phyloP scores from a whole-genome alignment of 2,113 vertebrate species.

The Callipepla californica region DNA sequence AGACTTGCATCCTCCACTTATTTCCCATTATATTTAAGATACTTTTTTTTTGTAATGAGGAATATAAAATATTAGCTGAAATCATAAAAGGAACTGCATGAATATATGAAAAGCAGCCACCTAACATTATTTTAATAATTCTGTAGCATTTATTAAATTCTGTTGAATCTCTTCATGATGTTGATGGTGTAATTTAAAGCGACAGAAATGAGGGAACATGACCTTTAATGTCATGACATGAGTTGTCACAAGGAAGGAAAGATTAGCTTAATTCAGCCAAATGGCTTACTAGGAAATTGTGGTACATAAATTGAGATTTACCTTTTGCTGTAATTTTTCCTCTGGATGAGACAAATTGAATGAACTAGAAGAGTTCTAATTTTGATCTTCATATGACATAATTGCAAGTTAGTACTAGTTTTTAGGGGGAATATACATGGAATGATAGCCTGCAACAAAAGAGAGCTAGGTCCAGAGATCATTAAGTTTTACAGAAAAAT shows the following conservation, averaged over 20 bases:
- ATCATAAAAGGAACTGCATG: neutral
- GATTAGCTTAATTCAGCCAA: constrained; percentile 53
- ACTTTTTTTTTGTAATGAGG: neutral
- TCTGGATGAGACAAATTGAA: constrained; percentile 10
- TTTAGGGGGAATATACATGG: neutral
- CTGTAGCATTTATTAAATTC: constrained; percentile 15
- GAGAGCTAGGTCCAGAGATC: neutral
- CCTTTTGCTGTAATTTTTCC: constrained; percentile 41
- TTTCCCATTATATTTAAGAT: constrained; percentile 33
- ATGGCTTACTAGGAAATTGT: neutral
- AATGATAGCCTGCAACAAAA: neutral
- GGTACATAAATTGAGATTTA: constrained; percentile 49
- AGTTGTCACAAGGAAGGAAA: constrained; percentile 21
- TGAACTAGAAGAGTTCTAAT: constrained; percentile 20
- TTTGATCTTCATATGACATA: constrained; percentile 14
- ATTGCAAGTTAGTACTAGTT: neutral
- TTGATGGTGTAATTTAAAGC: constrained; percentile 4
- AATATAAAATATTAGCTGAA: neutral
- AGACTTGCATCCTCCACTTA: neutral
- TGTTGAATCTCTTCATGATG: constrained; percentile 2
- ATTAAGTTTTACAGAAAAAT: neutral
- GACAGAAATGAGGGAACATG: constrained; percentile 18
- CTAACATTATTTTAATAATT: constrained; percentile 40
- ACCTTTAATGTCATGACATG: constrained; percentile 57
- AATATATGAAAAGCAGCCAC: neutral